These are phyloP conservation scores for Eretmocerus hayati DNA, from an alignment of 2,888 invertebrate species.

Conservation along the genomic window DNA sequence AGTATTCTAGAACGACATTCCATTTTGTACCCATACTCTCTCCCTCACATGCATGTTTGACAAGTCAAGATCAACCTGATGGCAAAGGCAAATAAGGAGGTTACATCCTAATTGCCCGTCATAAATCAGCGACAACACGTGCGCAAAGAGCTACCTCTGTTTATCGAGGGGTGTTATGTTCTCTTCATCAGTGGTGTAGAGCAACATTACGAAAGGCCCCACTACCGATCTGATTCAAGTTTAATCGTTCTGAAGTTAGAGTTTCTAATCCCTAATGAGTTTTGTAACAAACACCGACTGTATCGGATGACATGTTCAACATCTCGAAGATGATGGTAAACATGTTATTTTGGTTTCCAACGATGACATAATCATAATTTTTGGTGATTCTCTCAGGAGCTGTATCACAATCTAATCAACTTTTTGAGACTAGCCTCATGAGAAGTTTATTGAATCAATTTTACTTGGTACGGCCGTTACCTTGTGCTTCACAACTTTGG, in stretches of 20 bases:
- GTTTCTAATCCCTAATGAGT: constrained; percentile 16
- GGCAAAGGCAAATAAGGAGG: constrained; percentile 41
- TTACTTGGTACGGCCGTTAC: too few species aligned
- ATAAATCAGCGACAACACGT: constrained; percentile 48
- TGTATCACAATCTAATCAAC: too few species aligned
- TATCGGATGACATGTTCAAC: too few species aligned
- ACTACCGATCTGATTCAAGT: constrained; percentile 35
- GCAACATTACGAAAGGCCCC: background rate
- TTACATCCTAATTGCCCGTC: constrained; percentile 45
- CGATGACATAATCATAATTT: too few species aligned
- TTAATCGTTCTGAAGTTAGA: constrained; percentile 35
- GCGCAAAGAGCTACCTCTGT: constrained; percentile 43
- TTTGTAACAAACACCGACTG: too few species aligned
- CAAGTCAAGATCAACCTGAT: constrained; percentile 18
- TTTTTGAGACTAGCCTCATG: too few species aligned
- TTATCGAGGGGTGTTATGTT: constrained; percentile 32
- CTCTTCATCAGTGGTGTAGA: constrained; percentile 3
- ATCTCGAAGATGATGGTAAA: too few species aligned
- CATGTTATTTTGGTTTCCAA: too few species aligned
- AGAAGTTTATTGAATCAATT: too few species aligned
- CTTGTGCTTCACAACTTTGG: too few species aligned
- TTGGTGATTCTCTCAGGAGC: too few species aligned
- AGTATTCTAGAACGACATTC: background rate
- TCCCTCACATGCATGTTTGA: background rate
- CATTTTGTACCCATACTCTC: constrained; percentile 5